Percentiles rank a stretch among this genome's conserved stretches.
Conservation (phyloP, 2,797 vertebrate species). For the Hemibagrus guttatus region DNA sequence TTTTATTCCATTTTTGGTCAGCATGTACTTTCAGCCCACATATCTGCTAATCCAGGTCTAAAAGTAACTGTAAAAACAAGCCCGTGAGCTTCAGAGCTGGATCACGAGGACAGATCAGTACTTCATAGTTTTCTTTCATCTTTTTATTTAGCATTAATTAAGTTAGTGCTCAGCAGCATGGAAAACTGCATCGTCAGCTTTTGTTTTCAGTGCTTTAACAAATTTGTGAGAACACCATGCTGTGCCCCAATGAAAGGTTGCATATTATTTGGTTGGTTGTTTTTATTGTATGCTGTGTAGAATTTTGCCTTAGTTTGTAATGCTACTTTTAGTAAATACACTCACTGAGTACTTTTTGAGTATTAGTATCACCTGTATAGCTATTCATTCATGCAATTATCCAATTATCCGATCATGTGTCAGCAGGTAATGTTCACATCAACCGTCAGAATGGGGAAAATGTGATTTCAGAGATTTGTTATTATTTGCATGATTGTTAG, state of each 20-base stretch:
- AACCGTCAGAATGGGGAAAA: too few species aligned
- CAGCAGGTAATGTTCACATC: too few species aligned
- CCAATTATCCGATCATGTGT: too few species aligned
- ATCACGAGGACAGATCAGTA: conserved; percentile 20
- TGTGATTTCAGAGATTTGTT: too few species aligned
- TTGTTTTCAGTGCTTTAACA: neutral
- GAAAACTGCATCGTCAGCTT: neutral
- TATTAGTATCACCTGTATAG: too few species aligned
- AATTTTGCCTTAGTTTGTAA: neutral
- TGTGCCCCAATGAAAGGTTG: neutral
- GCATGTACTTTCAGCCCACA: conserved; percentile 17
- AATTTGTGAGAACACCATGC: neutral
- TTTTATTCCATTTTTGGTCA: conserved; percentile 14
- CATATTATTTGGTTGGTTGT: neutral
- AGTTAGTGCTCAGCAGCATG: neutral
- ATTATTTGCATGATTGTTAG: too few species aligned
- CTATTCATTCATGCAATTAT: too few species aligned
- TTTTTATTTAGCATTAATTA: neutral
- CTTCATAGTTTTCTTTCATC: neutral
- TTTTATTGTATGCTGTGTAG: neutral
- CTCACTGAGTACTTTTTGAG: too few species aligned
- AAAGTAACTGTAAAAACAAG: conserved; percentile 8
- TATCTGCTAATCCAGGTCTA: conserved; percentile 27
- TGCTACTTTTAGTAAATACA: too few species aligned
- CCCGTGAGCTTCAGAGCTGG: conserved; percentile 12